A percentile compares a stretch with the other conserved stretches of the same genome.
These are phyloP conservation scores for Heliconius nattereri DNA, from an alignment of 1,140 invertebrate genomes.

Conservation along the genomic window DNA sequence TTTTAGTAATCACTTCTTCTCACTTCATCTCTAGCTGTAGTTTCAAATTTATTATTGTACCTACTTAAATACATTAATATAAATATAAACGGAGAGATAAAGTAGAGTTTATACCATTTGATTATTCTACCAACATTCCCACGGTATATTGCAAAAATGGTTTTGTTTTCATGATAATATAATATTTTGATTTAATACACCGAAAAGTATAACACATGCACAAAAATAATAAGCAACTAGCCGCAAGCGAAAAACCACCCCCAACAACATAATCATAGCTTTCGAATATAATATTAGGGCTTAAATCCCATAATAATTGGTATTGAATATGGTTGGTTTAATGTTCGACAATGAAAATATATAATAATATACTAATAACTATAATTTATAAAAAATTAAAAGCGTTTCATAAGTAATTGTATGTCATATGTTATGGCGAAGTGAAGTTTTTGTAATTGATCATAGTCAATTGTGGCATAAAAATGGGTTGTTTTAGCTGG, in stretches of 20 bases:
- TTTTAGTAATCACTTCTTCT: too few species aligned
- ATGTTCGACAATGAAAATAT: background rate
- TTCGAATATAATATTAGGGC: slow-evolving; percentile 47
- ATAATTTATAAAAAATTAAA: background rate
- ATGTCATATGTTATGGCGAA: background rate
- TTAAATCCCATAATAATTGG: slow-evolving; percentile 47
- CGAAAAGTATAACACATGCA: slow-evolving; percentile 31
- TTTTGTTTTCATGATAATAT: background rate
- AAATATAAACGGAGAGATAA: too few species aligned
- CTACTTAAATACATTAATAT: too few species aligned
- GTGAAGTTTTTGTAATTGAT: too few species aligned
- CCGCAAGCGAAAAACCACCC: slow-evolving; percentile 41
- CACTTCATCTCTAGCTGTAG: too few species aligned
- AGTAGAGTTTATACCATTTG: too few species aligned
- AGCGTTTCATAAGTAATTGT: background rate
- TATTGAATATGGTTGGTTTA: slow-evolving; percentile 43
- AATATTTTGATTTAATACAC: background rate
- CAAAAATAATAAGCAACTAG: slow-evolving; percentile 45
- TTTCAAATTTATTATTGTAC: too few species aligned
- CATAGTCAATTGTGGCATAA: too few species aligned
- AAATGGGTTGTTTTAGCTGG: too few species aligned
- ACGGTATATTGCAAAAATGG: background rate
- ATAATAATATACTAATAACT: background rate
- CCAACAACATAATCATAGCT: slow-evolving; percentile 52
- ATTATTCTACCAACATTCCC: background rate